A percentile compares a stretch with the other conserved stretches of the same genome.
These are phyloP conservation scores for Tineola bisselliella DNA, from an alignment of 2,888 invertebrate species.

Conservation along the genomic window DNA sequence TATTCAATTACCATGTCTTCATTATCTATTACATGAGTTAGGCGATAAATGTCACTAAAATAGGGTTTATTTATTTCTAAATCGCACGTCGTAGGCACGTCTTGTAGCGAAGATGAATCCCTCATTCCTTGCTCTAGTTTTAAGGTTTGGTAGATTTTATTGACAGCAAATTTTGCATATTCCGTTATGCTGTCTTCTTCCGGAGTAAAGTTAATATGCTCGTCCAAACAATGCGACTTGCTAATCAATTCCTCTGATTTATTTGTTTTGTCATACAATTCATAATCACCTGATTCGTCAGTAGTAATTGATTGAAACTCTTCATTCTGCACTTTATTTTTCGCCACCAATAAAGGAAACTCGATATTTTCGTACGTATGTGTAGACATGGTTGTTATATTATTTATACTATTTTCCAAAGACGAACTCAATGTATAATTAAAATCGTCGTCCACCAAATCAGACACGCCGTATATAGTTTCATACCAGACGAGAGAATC, in stretches of 20 bases:
- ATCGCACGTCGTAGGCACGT: slow-evolving; percentile 19
- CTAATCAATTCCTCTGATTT: slow-evolving; percentile 35
- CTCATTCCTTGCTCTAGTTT: slow-evolving; percentile 33
- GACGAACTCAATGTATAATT: not conserved
- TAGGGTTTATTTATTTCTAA: slow-evolving; percentile 25
- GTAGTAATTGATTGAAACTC: not conserved
- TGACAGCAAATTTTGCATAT: slow-evolving; percentile 46
- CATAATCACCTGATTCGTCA: not conserved
- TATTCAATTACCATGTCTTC: slow-evolving; percentile 37
- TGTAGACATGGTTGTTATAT: slow-evolving; percentile 15
- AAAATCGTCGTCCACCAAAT: slow-evolving; percentile 19
- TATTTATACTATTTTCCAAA: slow-evolving; percentile 1
- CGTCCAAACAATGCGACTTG: slow-evolving; percentile 29
- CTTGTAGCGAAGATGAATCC: slow-evolving; percentile 51
- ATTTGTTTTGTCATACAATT: not conserved
- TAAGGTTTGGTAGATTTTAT: slow-evolving; percentile 45
- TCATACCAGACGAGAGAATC: slow-evolving; percentile 39
- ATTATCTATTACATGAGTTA: slow-evolving; percentile 35
- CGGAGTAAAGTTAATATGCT: slow-evolving; percentile 23
- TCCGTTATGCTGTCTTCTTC: slow-evolving; percentile 30
- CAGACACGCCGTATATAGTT: slow-evolving; percentile 48
- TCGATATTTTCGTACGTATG: not conserved
- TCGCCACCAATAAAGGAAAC: not conserved
- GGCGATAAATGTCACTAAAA: slow-evolving; percentile 36
- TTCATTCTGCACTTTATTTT: not conserved